Conservation (phyloP, 2,113 vertebrate genomes). For the Prunella himalayana region DNA sequence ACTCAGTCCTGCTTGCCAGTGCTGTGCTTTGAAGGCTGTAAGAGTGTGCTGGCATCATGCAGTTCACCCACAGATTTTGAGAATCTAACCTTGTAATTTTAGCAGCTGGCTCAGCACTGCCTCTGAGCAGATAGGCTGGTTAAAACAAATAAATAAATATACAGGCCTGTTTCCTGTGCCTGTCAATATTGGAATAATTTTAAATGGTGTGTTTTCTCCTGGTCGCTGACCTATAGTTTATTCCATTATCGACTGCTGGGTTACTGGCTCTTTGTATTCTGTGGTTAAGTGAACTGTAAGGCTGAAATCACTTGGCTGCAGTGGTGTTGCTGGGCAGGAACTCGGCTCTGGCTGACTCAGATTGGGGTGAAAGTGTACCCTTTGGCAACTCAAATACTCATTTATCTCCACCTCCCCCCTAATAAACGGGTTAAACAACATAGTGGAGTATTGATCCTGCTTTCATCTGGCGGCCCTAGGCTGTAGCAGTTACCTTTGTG, state of each 20-base stretch:
- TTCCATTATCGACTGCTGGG: conserved; percentile 56
- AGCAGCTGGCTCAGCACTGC: neutral
- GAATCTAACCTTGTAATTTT: conserved; percentile 16
- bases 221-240: conserved; percentile 61
- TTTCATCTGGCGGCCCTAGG: neutral
- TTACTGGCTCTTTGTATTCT: conserved; percentile 39
- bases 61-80: neutral
- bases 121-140: neutral
- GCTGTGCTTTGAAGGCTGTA: neutral
- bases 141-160: conserved; percentile 42
- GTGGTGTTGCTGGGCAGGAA: conserved; percentile 35
- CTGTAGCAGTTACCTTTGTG: conserved; percentile 38
- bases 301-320: conserved; percentile 24
- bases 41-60: neutral
- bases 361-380: conserved; percentile 46
- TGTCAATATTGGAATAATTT: conserved; percentile 51
- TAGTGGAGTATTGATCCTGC: conserved; percentile 35
- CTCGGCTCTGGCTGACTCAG: conserved; percentile 25
- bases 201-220: conserved; percentile 60
- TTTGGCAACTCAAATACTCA: conserved; percentile 11
- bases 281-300: conserved; percentile 38
- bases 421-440: conserved; percentile 48
- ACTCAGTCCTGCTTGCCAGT: neutral
- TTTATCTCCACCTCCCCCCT: neutral
- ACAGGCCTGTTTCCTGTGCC: neutral